These are phyloP conservation scores for Triplophysa yarkandensis DNA, from an alignment of 2,797 vertebrate species.

Conservation along the genomic window DNA sequence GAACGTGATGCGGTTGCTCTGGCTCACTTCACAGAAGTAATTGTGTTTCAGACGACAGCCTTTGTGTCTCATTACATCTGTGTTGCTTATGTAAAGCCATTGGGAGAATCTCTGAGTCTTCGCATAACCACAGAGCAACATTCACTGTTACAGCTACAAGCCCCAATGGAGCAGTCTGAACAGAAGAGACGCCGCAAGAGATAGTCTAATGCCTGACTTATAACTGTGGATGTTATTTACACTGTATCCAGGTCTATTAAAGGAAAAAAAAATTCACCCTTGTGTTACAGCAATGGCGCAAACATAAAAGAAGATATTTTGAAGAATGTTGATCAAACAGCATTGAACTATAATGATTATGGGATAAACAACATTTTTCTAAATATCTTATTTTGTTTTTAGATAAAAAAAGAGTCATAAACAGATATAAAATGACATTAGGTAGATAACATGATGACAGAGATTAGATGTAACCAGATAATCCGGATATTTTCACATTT, in stretches of 20 bases:
- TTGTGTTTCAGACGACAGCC: conserved; percentile 56
- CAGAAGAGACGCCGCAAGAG: conserved; percentile 8
- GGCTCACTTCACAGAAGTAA: conserved; percentile 57
- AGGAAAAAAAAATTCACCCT: too few relatives aligned
- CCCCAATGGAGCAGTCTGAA: conserved; percentile 20
- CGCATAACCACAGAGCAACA: conserved; percentile 19
- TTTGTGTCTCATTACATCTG: conserved; percentile 46
- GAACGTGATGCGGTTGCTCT: conserved; percentile 43
- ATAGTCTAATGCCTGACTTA: background rate
- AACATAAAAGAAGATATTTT: too few relatives aligned
- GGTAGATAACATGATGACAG: too few relatives aligned
- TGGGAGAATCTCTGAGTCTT: background rate
- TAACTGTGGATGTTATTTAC: conserved; percentile 35
- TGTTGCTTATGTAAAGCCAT: conserved; percentile 46
- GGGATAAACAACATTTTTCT: too few relatives aligned
- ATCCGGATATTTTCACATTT: too few relatives aligned
- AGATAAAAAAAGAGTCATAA: too few relatives aligned
- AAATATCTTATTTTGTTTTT: too few relatives aligned
- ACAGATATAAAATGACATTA: too few relatives aligned
- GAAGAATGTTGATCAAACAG: too few relatives aligned
- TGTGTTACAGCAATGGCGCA: too few relatives aligned
- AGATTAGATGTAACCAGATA: too few relatives aligned
- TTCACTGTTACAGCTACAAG: conserved; percentile 25
- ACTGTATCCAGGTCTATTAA: conserved; percentile 31
- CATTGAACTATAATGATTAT: too few relatives aligned